phyloP scores from a whole-genome alignment of 2,797 vertebrate species.

The Tachyglossus aculeatus region DNA sequence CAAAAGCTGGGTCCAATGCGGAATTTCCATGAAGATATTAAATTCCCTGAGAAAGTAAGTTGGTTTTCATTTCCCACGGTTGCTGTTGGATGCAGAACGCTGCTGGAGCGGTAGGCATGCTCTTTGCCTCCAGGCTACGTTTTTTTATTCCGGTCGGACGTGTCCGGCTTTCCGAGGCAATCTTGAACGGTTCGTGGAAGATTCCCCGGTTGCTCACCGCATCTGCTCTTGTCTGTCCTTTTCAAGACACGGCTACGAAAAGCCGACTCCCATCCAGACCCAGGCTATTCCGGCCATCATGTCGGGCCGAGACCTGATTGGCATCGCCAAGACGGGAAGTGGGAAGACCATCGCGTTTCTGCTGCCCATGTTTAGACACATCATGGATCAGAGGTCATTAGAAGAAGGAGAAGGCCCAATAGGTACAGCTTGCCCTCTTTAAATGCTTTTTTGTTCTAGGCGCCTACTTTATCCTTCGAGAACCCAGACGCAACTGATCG shows the following conservation, averaged over 20 bases:
- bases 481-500: slow-evolving; percentile 31
- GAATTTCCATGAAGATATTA: slow-evolving; percentile 98
- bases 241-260: slow-evolving; percentile 91
- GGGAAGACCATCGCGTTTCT: slow-evolving; percentile 98
- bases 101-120: too few relatives aligned
- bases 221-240: slow-evolving; percentile 8
- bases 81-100: too few relatives aligned
- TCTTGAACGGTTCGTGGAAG: background rate
- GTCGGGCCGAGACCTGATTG: slow-evolving; percentile 95
- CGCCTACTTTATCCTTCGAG: slow-evolving; percentile 4
- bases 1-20: slow-evolving; percentile 98
- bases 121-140: background rate
- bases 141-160: background rate
- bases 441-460: background rate
- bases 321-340: slow-evolving; percentile 98
- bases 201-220: background rate
- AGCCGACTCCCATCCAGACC: slow-evolving; percentile 95
- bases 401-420: slow-evolving; percentile 97
- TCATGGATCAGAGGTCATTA: slow-evolving; percentile 94
- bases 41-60: slow-evolving; percentile 92
- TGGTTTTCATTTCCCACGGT: background rate
- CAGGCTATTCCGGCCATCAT: slow-evolving; percentile 98
- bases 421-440: slow-evolving; percentile 70
- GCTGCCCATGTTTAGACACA: slow-evolving; percentile 97
- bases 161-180: background rate